Base-by-base conservation (phyloP, 2,113 vertebrate species). In the Chauna torquata region DNA sequence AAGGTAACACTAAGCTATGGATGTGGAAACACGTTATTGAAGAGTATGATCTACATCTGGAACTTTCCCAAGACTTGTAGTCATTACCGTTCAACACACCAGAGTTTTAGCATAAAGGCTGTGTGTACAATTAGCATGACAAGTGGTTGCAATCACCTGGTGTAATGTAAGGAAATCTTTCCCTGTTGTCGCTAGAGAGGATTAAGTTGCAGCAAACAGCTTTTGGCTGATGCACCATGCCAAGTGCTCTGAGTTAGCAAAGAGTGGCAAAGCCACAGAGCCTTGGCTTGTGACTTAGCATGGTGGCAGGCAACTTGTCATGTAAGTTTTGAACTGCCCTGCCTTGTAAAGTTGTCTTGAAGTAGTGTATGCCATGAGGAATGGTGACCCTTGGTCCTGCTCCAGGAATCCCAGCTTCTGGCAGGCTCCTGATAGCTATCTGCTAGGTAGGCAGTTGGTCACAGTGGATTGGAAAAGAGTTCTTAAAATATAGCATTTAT, bases 281-380 rank as follows among this genome's bases (percentile, higher is more conserved):
- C 28, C 3, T 44, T 65, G 14, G 11, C 14, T 77, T 65, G 25
- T 47, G 25, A 66, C 19, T 75, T 75, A 24, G 2, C 7, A 4
- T 10, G 34, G 17, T 42, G 38, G 8, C 30, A 17, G 11, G 25
- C 42, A 25, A 66, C 11, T 58, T 75, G 24, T 2, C 6, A 2
- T 7, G 28, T 38, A 58, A 30, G 47, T 25, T 68, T 59, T 42
- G 38, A 32, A 38, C 25, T 6, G 6, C 22, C 24, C 11, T 54
- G 16, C 62, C 11, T 85, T 58, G 24, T 25, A 23, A 58, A 15
- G 28, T 45, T 70, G 23, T 32, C 24, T 45, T 20, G 11, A 58
- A 8, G 24, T 11, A 64, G 7, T 5, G 1, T 3, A 49, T 74
- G 8, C 27, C 36, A 13, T 0, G 3, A 42, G 42, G 36, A n/a